Conservation (phyloP, 2,113 vertebrate genomes). For the Antidorcas marsupialis region DNA sequence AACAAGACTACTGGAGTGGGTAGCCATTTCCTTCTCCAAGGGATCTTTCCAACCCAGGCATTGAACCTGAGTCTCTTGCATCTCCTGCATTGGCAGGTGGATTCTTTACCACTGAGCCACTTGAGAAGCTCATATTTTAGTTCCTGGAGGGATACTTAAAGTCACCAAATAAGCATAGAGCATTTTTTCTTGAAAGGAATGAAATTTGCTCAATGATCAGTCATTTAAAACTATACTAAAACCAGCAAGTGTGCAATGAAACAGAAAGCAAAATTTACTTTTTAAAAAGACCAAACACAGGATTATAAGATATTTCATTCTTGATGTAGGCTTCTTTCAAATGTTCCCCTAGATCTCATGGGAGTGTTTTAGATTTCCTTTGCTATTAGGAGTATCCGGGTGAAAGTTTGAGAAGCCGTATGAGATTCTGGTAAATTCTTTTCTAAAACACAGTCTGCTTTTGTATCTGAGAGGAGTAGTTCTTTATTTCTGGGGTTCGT, state of each 20-base stretch:
- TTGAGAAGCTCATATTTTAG: neutral
- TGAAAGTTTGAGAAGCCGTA: conserved; percentile 28
- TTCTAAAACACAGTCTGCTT: conserved; percentile 38
- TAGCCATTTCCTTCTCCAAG: neutral
- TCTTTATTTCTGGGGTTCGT: conserved; percentile 55
- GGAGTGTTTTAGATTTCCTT: neutral
- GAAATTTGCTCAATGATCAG: neutral
- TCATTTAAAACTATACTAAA: conserved; percentile 10
- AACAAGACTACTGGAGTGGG: neutral
- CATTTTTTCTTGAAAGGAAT: neutral
- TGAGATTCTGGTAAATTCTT: conserved; percentile 34
- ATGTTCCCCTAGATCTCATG: neutral
- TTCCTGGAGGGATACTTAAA: neutral
- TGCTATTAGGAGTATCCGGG: neutral
- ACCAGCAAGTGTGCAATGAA: neutral
- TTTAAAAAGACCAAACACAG: neutral
- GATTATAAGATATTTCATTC: neutral
- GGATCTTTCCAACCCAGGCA: neutral
- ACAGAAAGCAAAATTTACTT: neutral
- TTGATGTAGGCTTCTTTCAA: neutral
- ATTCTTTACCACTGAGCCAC: neutral
- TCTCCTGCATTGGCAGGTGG: neutral
- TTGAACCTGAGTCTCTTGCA: neutral
- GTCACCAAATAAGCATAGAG: neutral
- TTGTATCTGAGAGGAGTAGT: conserved; percentile 46